phyloP scores from a whole-genome alignment of 2,113 vertebrate genomes.

The Panthera tigris region DNA sequence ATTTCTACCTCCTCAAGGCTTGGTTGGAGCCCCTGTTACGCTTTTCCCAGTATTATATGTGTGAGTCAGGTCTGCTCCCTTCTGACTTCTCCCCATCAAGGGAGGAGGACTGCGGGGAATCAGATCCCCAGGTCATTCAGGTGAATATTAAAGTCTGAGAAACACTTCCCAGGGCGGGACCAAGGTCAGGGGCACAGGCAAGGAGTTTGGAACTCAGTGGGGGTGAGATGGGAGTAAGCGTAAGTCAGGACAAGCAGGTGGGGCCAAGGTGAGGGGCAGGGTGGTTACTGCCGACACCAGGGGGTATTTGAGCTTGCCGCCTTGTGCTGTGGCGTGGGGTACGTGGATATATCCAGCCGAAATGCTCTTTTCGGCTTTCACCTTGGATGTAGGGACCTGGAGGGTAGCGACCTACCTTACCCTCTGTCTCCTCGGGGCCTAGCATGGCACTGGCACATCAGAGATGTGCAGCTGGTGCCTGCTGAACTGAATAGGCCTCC shows the following conservation, averaged over 20 bases:
- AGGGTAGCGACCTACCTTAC: neutral
- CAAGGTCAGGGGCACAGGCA: neutral
- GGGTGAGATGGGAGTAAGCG: neutral
- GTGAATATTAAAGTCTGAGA: neutral
- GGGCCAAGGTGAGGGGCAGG: neutral
- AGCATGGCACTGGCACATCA: no score
- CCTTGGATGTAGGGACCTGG: neutral
- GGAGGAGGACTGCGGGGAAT: neutral
- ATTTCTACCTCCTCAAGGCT: neutral
- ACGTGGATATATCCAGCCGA: neutral
- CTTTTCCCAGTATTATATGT: neutral
- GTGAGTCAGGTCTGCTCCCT: neutral
- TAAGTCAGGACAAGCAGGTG: neutral
- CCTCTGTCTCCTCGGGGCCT: neutral
- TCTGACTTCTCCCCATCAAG: neutral
- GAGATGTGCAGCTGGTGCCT: neutral
- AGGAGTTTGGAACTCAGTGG: neutral
- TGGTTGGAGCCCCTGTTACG: rapidly evolving
- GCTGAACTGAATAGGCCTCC: neutral
- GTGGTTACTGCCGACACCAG: neutral
- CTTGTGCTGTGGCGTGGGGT: neutral
- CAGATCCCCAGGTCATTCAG: neutral
- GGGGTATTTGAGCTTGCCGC: neutral
- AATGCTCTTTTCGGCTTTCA: neutral
- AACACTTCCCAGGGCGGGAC: neutral